Percentiles rank a stretch among this genome's conserved stretches.
phyloP scores from a whole-genome alignment of 2,888 invertebrate genomes.

The Sympetrum striolatum region DNA sequence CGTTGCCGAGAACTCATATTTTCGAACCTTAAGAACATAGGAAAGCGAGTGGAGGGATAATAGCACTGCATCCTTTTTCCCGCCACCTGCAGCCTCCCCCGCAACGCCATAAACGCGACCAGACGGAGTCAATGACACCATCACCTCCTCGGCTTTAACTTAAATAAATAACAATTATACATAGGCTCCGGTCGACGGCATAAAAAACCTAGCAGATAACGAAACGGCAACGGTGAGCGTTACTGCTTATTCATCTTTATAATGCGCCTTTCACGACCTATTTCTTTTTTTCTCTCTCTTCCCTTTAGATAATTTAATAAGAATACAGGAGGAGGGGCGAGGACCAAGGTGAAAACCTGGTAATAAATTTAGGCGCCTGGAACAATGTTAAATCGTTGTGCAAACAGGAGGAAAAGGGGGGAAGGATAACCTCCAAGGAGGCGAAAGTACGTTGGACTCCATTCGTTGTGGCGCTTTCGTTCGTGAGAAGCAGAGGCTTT shows the following conservation, averaged over 20 bases:
- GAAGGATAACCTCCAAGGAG: background rate
- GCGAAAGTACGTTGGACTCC: too few relatives aligned
- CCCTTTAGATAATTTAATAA: slow-evolving; percentile 36
- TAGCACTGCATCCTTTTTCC: background rate
- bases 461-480: too few relatives aligned
- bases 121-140: slow-evolving; percentile 35
- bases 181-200: slow-evolving; percentile 26
- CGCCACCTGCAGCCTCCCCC: background rate
- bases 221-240: slow-evolving; percentile 9
- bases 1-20: too few relatives aligned
- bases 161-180: slow-evolving; percentile 43
- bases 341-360: slow-evolving; percentile 33
- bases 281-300: background rate
- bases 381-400: slow-evolving; percentile 40
- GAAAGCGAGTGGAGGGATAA: background rate
- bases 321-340: slow-evolving; percentile 8
- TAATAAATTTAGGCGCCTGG: slow-evolving; percentile 41
- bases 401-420: background rate
- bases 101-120: slow-evolving; percentile 4
- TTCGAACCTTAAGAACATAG: too few relatives aligned
- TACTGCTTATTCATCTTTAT: slow-evolving; percentile 38
- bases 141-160: slow-evolving; percentile 31
- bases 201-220: slow-evolving; percentile 30
- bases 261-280: slow-evolving; percentile 36
- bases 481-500: too few relatives aligned